Evolutionary conservation across 2,888 invertebrate genomes (phyloP), one percentile per base, ranked within the genome.

Genomic region (Luperina nickerlii): DNA sequence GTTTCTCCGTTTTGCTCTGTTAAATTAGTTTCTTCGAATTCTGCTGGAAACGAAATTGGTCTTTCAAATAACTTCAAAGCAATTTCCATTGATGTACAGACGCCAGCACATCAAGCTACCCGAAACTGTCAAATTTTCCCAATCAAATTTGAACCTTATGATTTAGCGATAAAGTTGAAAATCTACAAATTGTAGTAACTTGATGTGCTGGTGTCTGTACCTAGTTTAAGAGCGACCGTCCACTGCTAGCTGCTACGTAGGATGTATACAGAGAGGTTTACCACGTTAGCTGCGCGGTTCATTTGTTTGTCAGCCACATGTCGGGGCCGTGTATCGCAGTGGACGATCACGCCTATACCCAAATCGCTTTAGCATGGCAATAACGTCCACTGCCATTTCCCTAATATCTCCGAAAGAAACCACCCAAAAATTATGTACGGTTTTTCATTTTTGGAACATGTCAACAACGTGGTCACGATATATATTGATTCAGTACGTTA

Each of bases 11-110:
- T 74, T 54, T 66, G 45, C 45, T 54, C 60, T 27, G 68, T 76
- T 82, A 69, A 71, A 83, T 83, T 76, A 32, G 65, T 69, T 83
- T 83, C 83, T 66, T 20, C 9, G 32, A 82, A 72, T 68, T 72
- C 54, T 48, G 27, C 1, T 42, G 69, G 69, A 20, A 67, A 66
- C 68, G 27, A 68, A 60, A 82, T 83, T 70, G 42, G 48, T 76
- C n/a, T 78, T 63, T 24, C 70, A 24, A 48, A 73, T 69, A 45
- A 76, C 69, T 75, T 32, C 11, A 67, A 57, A 85, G 77, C 51
- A 74, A 65, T 76, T 85, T 68, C 51, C 18, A 42, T 70, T 72
- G 62, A 81, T 54, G 57, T 82, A 32, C 32, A 32, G 32, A n/a
- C n/a, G n/a, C n/a, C n/a, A n/a, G n/a, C n/a, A n/a, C n/a, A n/a